Conservation (phyloP, 2,888 invertebrate genomes). For the Patella depressa region DNA sequence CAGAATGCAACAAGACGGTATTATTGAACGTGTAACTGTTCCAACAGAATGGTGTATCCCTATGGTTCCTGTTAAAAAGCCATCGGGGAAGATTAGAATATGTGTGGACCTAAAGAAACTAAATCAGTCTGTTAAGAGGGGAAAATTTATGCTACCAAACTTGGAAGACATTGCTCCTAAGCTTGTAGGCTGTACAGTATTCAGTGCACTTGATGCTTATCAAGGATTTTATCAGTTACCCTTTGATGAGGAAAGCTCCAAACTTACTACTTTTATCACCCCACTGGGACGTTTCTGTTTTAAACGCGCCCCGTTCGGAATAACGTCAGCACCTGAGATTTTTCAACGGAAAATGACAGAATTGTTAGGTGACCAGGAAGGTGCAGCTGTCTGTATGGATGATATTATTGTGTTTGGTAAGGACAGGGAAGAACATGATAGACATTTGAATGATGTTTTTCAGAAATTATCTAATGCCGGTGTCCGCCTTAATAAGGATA, state of each 20-base stretch:
- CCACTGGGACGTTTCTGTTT: slow-evolving; percentile 26
- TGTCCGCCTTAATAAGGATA: slow-evolving; percentile 23
- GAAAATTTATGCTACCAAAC: slow-evolving; percentile 33
- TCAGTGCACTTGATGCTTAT: slow-evolving; percentile 39
- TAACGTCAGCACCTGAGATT: slow-evolving; percentile 30
- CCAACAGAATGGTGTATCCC: slow-evolving; percentile 38
- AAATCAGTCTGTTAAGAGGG: slow-evolving; percentile 31
- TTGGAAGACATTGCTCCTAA: slow-evolving; percentile 38
- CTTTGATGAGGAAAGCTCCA: slow-evolving; percentile 27
- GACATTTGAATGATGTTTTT: slow-evolving; percentile 22
- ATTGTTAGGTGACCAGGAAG: slow-evolving; percentile 23
- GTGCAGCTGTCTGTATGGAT: slow-evolving; percentile 28
- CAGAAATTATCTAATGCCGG: slow-evolving; percentile 22
- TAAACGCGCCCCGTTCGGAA: slow-evolving; percentile 30
- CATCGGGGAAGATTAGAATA: slow-evolving; percentile 30
- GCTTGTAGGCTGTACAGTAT: slow-evolving; percentile 32
- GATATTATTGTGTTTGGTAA: slow-evolving; percentile 35
- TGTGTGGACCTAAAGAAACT: slow-evolving; percentile 31
- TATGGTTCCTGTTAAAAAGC: slow-evolving; percentile 34
- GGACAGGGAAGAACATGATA: slow-evolving; percentile 27
- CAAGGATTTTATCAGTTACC: slow-evolving; percentile 41
- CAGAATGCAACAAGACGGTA: slow-evolving; percentile 29
- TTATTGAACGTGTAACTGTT: slow-evolving; percentile 34
- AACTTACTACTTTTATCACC: slow-evolving; percentile 32
- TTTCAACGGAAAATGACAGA: slow-evolving; percentile 33